Evolutionary conservation across 2,113 vertebrate species (phyloP).

Genomic region (Psilopsiagon aymara): DNA sequence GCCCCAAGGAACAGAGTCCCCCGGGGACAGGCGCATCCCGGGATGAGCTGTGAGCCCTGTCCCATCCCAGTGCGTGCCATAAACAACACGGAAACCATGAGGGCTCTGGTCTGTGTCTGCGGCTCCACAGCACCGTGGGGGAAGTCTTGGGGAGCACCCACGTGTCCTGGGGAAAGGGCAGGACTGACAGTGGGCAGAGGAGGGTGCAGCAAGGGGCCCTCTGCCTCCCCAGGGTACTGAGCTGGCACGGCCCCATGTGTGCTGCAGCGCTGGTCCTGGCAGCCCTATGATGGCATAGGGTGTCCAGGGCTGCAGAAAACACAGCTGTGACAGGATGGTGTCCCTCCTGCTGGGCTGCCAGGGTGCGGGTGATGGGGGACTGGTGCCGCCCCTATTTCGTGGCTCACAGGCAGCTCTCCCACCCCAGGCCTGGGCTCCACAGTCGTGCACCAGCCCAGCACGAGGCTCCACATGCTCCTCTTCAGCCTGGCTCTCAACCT

Average conservation of each 20-base stretch:
- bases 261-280: rapidly evolving
- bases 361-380: background rate
- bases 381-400: rapidly evolving
- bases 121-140: background rate
- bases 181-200: background rate
- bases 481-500: background rate
- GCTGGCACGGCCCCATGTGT: rapidly evolving
- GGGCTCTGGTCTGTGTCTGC: background rate
- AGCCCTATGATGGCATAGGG: rapidly evolving
- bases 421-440: background rate
- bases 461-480: rapidly evolving
- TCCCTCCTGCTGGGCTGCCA: rapidly evolving
- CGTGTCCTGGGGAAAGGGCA: rapidly evolving
- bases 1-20: rapidly evolving
- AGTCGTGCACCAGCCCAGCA: background rate
- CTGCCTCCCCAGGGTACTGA: background rate
- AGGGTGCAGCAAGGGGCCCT: background rate
- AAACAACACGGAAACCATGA: background rate
- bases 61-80: background rate
- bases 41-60: conserved; percentile 40
- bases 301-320: background rate
- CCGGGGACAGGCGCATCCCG: rapidly evolving
- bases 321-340: rapidly evolving
- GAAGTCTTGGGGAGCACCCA: background rate
- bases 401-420: background rate